Base-by-base conservation (phyloP, 2,113 vertebrate species). In the Otis tarda region DNA sequence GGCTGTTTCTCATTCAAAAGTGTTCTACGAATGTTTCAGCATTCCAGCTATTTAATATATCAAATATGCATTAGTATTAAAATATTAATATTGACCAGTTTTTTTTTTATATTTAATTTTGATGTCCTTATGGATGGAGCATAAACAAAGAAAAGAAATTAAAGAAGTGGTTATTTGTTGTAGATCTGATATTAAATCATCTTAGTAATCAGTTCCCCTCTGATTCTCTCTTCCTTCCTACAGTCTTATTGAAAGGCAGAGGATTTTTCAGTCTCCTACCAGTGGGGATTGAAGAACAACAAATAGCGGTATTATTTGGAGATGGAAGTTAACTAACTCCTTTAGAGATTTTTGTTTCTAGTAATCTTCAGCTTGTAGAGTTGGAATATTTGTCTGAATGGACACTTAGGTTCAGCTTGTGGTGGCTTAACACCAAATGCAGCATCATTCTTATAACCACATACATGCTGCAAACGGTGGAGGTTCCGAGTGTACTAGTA, bases 1-100 rank as follows among this genome's bases (percentile, higher is more conserved):
- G 3, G 37, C 39, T 87, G 57, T 87, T 87, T 95, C 68, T 95
- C 8, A 7, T 84, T 90, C 89, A 85, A 19, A 94, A 84, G 84
- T 56, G 43, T 86, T 83, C 71, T 80, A 61, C 7, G 37, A 96
- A 92, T 85, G 25, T 73, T 92, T 88, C 2, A 1, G 55, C 24
- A 3, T 78, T 92, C n/a, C 67, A 84, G 4, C 56, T 94, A 69
- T 94, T 97, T 85, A 90, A 94, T 92, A 94, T 75, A 93, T 97
- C 71, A 96, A 47, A 89, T 95, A 67, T 65, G 3, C 45, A 75
- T 92, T 95, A 92, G 55, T 91, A 55, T 90, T 96, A 86, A 97
- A 97, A 90, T 95, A 90, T 93, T 97, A 82, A 97, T 91, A 81
- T 75, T 94, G 91, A 67, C 27, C 24, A 71, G 22, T 20, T 31